Evolutionary conservation across 2,888 invertebrate species (phyloP), one percentile per base, ranked within the genome.

Genomic region (Pomacea canaliculata): DNA sequence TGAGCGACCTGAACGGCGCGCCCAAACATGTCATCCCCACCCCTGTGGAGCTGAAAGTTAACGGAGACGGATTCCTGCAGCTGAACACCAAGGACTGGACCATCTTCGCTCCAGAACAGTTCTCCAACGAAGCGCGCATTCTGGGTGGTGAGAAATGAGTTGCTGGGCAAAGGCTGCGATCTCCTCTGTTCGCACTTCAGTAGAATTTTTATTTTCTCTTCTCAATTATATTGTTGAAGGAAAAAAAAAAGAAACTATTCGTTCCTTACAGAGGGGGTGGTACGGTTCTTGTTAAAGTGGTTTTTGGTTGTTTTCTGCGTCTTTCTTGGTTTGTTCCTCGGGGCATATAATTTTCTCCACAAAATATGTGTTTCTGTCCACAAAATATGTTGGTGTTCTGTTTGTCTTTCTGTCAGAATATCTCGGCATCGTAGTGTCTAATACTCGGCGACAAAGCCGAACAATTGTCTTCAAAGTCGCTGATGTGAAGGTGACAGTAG

Each of bases 91-190:
- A 71, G 49, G 77, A 81, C 13, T 86, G 86, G 86, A 79, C 79
- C 19, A 78, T 86, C 19, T 70, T 83, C 4, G 65, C 83, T 23
- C 78, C 80, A 7, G 66, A 73, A 7, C 48, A 67, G 7, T 83
- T 85, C 59, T 48, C 37, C 7, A 74, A 79, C 10, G 84, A 85
- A 75, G 81, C 83, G 9, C 62, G 69, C 27, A 71, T 76, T 56
- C 76, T 86, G 46, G 76, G 84, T 76, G 83, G 87, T 86, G 81
- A 77, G 82, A n/a, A 23, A 19, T 23, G 51, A 16, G 12, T 56
- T 56, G 51, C 51, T 13, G 16, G 51, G 51, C 12, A 13, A 16
- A 56, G 16, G 51, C 2, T 56, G 10, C 51, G 8, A 56, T 10
- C 51, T 56, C 37, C 37, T 56, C 7, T 0, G 51, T 13, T 56